A percentile compares a stretch with the other conserved stretches of the same genome.
Evolutionary conservation across 1,140 invertebrate genomes (phyloP).

Genomic region (Megalonaias nervosa): DNA sequence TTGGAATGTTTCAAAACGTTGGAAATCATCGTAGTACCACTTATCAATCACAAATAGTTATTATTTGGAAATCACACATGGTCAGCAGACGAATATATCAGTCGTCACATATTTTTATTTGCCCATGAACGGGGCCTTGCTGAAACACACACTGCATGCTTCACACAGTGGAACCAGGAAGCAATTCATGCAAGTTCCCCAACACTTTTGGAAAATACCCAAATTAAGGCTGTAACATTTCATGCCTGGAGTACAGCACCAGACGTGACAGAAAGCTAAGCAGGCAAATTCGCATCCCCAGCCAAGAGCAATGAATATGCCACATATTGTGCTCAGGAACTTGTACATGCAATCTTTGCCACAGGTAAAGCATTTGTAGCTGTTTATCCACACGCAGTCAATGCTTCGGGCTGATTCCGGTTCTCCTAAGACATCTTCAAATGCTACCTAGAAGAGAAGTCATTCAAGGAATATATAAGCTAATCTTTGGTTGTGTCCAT

Average conservation of each 20-base stretch:
- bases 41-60: not conserved
- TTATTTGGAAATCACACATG: not conserved
- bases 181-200: conserved; percentile 77
- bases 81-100: not conserved
- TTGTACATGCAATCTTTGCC: conserved; percentile 82
- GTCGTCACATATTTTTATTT: not conserved
- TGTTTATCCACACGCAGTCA: conserved; percentile 83
- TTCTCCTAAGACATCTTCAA: conserved; percentile 85
- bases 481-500: too few relatives aligned
- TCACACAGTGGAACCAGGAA: conserved; percentile 50
- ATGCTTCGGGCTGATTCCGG: conserved; percentile 81
- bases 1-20: not conserved
- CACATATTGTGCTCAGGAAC: conserved; percentile 78
- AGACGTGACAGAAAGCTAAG: conserved; percentile 76
- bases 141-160: conserved; percentile 1
- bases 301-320: conserved; percentile 77
- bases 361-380: conserved; percentile 78
- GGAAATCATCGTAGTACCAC: not conserved
- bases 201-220: conserved; percentile 75
- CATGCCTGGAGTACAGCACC: conserved; percentile 73
- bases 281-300: conserved; percentile 83
- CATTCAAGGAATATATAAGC: too few relatives aligned
- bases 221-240: conserved; percentile 74
- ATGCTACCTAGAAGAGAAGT: conserved; percentile 57
- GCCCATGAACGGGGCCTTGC: not conserved